Evolutionary conservation across 1,140 invertebrate species (phyloP), one percentile per base, ranked within the genome.

Genomic region (Paracyclopina nana): DNA sequence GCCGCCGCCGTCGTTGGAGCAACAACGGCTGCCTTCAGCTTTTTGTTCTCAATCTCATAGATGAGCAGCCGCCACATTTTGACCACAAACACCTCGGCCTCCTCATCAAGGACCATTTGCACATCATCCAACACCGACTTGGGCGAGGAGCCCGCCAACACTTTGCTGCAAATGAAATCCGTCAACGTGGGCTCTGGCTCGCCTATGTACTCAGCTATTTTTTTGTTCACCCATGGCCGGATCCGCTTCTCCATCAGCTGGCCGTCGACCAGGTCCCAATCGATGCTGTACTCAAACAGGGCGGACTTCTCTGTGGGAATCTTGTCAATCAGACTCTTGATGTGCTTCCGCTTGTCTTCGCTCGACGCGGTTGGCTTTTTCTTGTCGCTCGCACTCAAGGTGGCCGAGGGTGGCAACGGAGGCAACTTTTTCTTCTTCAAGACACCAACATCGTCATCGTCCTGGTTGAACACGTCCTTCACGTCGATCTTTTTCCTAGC

Each of bases 61-160:
- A 98, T 95, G 50, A 98, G 72, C 63, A 98, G 73, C 60, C 94
- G 75, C 94, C 92, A 98, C 86, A 98, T 92, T 76, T 98, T 98
- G 30, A 97, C 88, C 58, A 97, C 90, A 73, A 98, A 98, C 46
- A 96, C 87, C 73, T 98, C 92, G 6, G 94, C 92, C 69, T 98
- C 94, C 65, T 98, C 92, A 66, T 97, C 94, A 57, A 98, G 71
- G 57, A 96, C 91, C 90, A 96, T 95, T 72, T 91, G 85, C 58
- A 98, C 87, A 73, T 98, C 92, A 63, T 92, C 85, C 26, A 97
- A 74, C 61, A 98, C 91, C 60, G 79, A 79, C 63, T 90, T 82
- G 30, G 94, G 90, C 56, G 79, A 75, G 60, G 82, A 88, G 50
- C 86, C 82, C 34, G 81, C 80, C 65, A 92, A 73, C 45, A 98